Evolutionary conservation across 1,140 invertebrate genomes (phyloP).

Genomic region (Penaeus chinensis): DNA sequence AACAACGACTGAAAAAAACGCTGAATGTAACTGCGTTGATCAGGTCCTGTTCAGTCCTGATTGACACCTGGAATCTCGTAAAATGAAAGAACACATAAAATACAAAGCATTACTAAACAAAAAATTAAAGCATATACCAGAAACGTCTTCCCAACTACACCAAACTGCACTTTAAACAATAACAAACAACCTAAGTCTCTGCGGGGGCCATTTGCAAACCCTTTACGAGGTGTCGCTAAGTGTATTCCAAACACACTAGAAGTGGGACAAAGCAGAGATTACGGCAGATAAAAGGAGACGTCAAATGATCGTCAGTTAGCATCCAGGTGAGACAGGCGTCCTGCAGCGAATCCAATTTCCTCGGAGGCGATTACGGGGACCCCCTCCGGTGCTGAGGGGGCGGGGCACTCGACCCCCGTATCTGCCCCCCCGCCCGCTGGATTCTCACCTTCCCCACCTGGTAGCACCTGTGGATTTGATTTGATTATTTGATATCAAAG

Average conservation of each 20-base stretch:
- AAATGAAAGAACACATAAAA: neutral
- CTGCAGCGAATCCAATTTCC: constrained; percentile 52
- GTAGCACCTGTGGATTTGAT: constrained; percentile 3
- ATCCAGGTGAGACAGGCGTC: constrained; percentile 36
- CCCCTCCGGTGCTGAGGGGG: constrained; percentile 18
- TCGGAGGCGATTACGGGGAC: constrained; percentile 44
- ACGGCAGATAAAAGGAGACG: constrained; percentile 35
- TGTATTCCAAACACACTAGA: neutral
- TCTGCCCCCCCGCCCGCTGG: neutral
- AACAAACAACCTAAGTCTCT: too few species aligned
- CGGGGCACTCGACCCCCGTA: neutral
- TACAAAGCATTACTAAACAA: neutral
- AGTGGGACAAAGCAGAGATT: constrained; percentile 25
- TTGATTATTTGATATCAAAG: too few species aligned
- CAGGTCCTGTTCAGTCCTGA: too few species aligned
- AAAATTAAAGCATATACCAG: neutral
- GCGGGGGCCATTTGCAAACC: too few species aligned
- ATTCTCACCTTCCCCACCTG: neutral
- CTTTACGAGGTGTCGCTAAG: too few species aligned
- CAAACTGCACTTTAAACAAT: too few species aligned
- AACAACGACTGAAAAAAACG: too few species aligned
- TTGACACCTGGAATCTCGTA: neutral
- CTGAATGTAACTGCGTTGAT: too few species aligned
- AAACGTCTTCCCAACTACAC: neutral
- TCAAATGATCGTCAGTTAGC: constrained; percentile 49